These are phyloP conservation scores for Folsomia candida DNA, from an alignment of 2,888 invertebrate species.

Conservation along the genomic window DNA sequence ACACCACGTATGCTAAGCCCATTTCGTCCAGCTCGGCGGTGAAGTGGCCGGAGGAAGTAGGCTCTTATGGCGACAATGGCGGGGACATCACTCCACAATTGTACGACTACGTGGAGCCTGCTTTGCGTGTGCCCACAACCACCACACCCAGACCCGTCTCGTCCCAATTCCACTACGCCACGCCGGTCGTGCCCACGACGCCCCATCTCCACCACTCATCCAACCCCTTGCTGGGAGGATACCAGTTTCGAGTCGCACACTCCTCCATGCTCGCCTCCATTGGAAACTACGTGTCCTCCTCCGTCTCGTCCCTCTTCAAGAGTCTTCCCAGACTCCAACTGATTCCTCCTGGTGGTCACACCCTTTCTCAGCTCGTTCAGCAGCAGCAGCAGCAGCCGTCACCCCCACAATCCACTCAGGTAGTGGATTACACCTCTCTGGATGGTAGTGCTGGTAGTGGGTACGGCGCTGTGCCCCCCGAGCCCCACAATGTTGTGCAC, in stretches of 20 bases:
- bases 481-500: neutral
- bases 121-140: neutral
- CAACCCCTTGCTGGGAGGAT: too few relatives aligned
- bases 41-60: neutral
- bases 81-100: neutral
- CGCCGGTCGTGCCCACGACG: neutral
- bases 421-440: neutral
- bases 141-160: neutral
- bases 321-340: neutral
- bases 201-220: too few relatives aligned
- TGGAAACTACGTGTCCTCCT: neutral
- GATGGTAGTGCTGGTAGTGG: neutral
- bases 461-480: neutral
- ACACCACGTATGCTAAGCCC: neutral
- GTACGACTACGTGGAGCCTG: conserved; percentile 1
- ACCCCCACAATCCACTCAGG: neutral
- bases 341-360: neutral
- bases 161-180: neutral
- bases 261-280: neutral
- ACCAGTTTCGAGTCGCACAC: neutral
- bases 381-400: neutral
- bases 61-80: neutral
- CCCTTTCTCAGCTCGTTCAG: too few relatives aligned
- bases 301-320: neutral
- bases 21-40: neutral